A percentile compares a stretch with the other conserved stretches of the same genome.
phyloP scores from a whole-genome alignment of 2,797 vertebrate genomes.

The Sebastes itinus region DNA sequence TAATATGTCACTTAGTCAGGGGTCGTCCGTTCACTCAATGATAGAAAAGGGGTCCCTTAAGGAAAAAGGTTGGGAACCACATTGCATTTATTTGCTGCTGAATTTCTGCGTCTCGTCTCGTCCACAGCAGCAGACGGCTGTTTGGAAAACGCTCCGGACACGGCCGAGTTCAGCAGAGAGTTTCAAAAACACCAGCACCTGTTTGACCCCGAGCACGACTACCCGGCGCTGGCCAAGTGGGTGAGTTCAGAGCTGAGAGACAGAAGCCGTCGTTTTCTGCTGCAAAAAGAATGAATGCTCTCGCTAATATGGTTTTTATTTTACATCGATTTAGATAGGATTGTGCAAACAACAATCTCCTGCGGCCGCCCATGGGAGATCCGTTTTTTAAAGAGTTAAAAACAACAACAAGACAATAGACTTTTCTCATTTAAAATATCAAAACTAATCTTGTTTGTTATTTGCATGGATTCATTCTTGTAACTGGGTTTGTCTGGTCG shows the following conservation, averaged over 20 bases:
- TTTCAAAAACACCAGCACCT: constrained; percentile 96
- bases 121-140: constrained; percentile 89
- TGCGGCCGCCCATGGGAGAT: too few relatives aligned
- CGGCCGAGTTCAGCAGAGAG: constrained; percentile 95
- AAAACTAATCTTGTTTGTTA: constrained; percentile 8
- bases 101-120: not conserved
- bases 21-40: too few relatives aligned
- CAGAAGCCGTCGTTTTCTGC: too few relatives aligned
- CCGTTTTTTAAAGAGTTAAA: not conserved
- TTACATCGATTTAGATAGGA: too few relatives aligned
- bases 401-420: not conserved
- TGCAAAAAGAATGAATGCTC: too few relatives aligned
- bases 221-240: constrained; percentile 92
- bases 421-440: not conserved
- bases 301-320: too few relatives aligned
- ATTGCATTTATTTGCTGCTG: not conserved
- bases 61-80: too few relatives aligned
- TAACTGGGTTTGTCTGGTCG: not conserved
- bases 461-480: not conserved
- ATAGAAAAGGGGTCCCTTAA: too few relatives aligned
- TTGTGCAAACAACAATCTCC: too few relatives aligned
- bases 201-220: constrained; percentile 95
- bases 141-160: constrained; percentile 94
- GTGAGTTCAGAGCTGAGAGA: constrained; percentile 70
- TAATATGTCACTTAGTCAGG: too few relatives aligned